Percentiles rank a stretch among this genome's conserved stretches.
These are phyloP conservation scores for Corapipo altera DNA, from an alignment of 2,113 vertebrate species.

Conservation along the genomic window DNA sequence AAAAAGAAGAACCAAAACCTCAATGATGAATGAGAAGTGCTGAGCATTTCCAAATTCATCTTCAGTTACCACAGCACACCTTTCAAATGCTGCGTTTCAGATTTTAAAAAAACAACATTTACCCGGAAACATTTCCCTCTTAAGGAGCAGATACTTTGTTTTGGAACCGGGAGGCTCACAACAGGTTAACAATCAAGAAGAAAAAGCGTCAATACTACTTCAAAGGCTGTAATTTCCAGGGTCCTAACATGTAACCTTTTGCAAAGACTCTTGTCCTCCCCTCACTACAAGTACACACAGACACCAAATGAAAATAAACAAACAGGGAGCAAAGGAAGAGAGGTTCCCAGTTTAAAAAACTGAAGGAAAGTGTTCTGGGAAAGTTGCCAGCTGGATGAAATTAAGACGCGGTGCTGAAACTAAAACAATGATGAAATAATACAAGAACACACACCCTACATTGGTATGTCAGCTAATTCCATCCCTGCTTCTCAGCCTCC, in stretches of 20 bases:
- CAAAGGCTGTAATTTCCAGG: conserved; percentile 22
- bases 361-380: conserved; percentile 59
- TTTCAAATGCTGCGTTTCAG: neutral
- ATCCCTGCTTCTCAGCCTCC: conserved; percentile 30
- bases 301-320: conserved; percentile 22
- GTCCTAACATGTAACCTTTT: conserved; percentile 20
- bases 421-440: conserved; percentile 57
- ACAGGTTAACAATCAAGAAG: neutral
- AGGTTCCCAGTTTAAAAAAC: conserved; percentile 35
- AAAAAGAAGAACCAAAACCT: neutral
- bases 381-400: conserved; percentile 51
- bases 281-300: conserved; percentile 21
- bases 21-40: neutral
- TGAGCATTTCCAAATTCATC: neutral
- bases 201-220: neutral
- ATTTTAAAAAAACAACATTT: neutral
- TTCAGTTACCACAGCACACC: neutral
- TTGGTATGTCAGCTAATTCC: conserved; percentile 37
- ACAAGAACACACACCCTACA: conserved; percentile 43
- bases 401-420: conserved; percentile 23
- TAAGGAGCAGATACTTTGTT: neutral
- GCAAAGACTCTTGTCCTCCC: neutral
- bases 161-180: neutral
- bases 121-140: neutral
- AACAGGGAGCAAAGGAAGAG: conserved; percentile 21